Conservation (phyloP, 1,140 invertebrate genomes). For the Bombyx mori region DNA sequence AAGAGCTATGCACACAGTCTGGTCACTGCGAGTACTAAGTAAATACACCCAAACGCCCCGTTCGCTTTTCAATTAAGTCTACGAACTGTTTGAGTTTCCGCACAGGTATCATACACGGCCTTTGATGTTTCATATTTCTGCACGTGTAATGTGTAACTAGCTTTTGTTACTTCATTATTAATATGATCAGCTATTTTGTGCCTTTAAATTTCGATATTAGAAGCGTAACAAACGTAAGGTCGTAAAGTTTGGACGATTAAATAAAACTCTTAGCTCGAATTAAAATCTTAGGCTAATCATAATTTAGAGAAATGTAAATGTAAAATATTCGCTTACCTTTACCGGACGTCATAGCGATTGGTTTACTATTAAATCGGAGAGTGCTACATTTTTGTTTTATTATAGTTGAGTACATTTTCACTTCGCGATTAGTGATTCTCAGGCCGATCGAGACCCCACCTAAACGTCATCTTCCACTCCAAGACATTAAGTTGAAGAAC, state of each 20-base stretch:
- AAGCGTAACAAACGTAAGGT: neutral
- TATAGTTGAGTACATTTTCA: too few relatives aligned
- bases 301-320: too few relatives aligned
- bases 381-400: too few relatives aligned
- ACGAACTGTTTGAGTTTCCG: constrained; percentile 38
- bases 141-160: constrained; percentile 28
- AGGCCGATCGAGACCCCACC: too few relatives aligned
- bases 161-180: constrained; percentile 13
- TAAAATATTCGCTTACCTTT: too few relatives aligned
- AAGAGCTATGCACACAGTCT: constrained; percentile 48
- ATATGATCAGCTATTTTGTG: too few relatives aligned
- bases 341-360: too few relatives aligned
- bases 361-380: too few relatives aligned
- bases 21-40: constrained; percentile 38
- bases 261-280: neutral
- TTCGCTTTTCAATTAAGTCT: constrained; percentile 55
- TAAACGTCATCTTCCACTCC: too few relatives aligned
- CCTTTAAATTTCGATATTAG: neutral
- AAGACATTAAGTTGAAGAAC: too few relatives aligned
- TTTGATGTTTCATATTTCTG: constrained; percentile 30
- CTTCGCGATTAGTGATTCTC: too few relatives aligned
- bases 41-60: constrained; percentile 41
- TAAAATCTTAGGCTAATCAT: too few relatives aligned
- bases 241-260: neutral
- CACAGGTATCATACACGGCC: constrained; percentile 40